These are phyloP conservation scores for Eurystomus glaucurus DNA, from an alignment of 2,797 vertebrate genomes.

Conservation along the genomic window DNA sequence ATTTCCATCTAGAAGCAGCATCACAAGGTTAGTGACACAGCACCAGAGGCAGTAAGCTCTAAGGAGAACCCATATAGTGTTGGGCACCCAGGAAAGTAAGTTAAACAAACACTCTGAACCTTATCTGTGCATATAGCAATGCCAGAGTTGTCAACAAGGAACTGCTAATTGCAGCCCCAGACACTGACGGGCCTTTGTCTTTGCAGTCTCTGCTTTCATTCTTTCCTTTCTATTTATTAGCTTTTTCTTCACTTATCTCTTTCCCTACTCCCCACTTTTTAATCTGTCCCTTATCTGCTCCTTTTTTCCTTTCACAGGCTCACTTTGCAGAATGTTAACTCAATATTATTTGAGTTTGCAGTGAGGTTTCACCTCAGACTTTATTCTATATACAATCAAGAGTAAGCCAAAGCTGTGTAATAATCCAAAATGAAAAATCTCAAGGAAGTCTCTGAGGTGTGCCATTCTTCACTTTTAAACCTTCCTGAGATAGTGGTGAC, in stretches of 20 bases:
- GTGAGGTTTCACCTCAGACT: not conserved
- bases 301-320: not conserved
- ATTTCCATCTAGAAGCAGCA: not conserved
- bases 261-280: rapidly evolving
- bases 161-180: not conserved
- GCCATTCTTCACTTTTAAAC: not conserved
- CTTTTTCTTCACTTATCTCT: not conserved
- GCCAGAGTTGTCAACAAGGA: rapidly evolving
- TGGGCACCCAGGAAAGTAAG: not conserved
- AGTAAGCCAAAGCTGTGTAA: not conserved
- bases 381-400: not conserved
- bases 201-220: not conserved
- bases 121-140: not conserved
- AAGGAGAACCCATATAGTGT: not conserved
- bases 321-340: not conserved
- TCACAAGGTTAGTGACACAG: not conserved
- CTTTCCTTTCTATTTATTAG: not conserved
- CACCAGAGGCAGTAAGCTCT: not conserved
- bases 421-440: not conserved
- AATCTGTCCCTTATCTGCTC: not conserved
- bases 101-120: not conserved
- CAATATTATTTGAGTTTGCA: not conserved
- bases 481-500: not conserved
- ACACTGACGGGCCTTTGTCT: not conserved
- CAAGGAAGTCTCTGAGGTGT: rapidly evolving